Evolutionary conservation across 2,113 vertebrate species (phyloP), one percentile per base, ranked within the genome.

Genomic region (Hydrolagus affinis): DNA sequence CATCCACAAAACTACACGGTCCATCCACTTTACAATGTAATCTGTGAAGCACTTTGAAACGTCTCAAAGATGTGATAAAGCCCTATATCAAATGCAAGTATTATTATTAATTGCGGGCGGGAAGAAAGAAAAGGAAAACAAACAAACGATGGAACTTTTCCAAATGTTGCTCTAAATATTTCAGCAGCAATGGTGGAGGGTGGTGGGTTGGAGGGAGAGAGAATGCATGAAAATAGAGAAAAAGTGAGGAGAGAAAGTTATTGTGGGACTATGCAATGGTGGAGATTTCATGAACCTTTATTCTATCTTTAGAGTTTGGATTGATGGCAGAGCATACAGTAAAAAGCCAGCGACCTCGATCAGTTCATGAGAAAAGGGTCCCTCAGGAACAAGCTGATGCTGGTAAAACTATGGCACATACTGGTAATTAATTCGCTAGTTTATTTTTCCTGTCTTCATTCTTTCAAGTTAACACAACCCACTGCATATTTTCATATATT

Each of bases 401-500:
- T 97, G 96, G 97, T 98, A 99, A 97, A 98, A 99, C 99, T 99
- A 99, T 99, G 98, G 97, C 98, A 98, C 98, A 99, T 98, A 99
- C 98, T 98, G 98, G 98, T 99, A 99, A 99, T 83, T 83, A 83
- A 83, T 98, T 96, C 93, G 95, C 95, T 97, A 99, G 97, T 97
- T 98, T 95, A 44, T 97, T 93, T 95, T 95, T 92, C 93, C 93
- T 93, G 78, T 83, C 78, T 83, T 90, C 90, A 92, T 92, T 96
- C 95, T 94, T 94, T 96, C 97, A 97, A 96, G 97, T 95, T 96
- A 97, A 96, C 95, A 93, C n/a, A 94, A 95, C 92, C 92, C 95
- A 95, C 95, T 99, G 98, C 98, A 99, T 99, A 97, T 96, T 95
- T 95, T 96, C 95, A 94, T 97, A 93, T 95, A 92, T 64, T 25